Evolutionary conservation across 2,888 invertebrate species (phyloP).

Genomic region (Volucella inflata): DNA sequence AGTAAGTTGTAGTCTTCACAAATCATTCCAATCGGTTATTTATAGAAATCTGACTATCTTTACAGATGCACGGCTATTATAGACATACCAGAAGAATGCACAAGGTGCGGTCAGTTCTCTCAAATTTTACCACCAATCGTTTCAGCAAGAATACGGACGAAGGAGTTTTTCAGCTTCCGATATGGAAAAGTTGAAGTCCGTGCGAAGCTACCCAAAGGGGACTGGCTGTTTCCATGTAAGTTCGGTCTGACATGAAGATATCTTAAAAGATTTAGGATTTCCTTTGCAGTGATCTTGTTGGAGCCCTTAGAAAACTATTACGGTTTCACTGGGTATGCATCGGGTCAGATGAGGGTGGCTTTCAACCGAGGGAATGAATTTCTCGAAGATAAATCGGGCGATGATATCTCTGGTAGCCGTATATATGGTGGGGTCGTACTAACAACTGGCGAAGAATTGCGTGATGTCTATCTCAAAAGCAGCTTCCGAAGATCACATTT

Average conservation of each 20-base stretch:
- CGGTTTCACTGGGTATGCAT: conserved; percentile 86
- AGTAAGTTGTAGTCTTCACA: conserved; percentile 76
- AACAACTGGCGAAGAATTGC: conserved; percentile 79
- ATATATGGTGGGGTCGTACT: conserved; percentile 80
- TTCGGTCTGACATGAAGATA: background rate
- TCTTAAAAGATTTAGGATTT: background rate
- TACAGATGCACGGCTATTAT: too few species aligned
- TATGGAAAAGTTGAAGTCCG: conserved; percentile 89
- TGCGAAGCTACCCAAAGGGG: conserved; percentile 90
- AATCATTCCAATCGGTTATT: too few species aligned
- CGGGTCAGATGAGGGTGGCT: conserved; percentile 90
- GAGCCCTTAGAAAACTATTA: conserved; percentile 87
- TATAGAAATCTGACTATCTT: too few species aligned
- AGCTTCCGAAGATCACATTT: conserved; percentile 83
- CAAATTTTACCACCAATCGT: conserved; percentile 88
- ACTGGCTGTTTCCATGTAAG: conserved; percentile 91
- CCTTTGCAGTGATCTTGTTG: conserved; percentile 86
- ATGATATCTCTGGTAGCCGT: conserved; percentile 79
- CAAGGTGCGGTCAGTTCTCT: background rate
- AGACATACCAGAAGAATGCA: too few species aligned
- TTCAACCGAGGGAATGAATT: conserved; percentile 87
- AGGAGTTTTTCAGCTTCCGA: conserved; percentile 87
- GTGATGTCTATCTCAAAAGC: conserved; percentile 80
- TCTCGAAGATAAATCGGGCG: conserved; percentile 77
- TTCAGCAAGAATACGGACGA: conserved; percentile 87